Percentiles rank a stretch among this genome's conserved stretches.
phyloP scores from a whole-genome alignment of 1,140 invertebrate species.

The Acromyrmex charruanus region DNA sequence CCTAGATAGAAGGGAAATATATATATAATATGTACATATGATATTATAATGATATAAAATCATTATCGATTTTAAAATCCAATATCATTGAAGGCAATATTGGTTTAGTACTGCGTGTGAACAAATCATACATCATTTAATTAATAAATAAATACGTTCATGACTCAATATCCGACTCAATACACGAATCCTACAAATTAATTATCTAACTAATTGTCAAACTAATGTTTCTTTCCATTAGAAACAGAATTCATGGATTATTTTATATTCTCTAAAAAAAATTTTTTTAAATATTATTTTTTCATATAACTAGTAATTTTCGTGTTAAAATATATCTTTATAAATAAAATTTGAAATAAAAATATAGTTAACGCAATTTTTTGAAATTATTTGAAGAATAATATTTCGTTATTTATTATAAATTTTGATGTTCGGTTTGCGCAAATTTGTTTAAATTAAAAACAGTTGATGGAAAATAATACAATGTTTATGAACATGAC shows the following conservation, averaged over 20 bases:
- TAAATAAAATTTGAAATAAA: not conserved
- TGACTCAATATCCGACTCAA: not conserved
- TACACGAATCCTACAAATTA: not conserved
- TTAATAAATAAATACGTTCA: not conserved
- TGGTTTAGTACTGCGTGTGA: not conserved
- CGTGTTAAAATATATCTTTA: not conserved
- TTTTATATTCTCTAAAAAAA: not conserved
- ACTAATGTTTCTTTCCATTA: not conserved
- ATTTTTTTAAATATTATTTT: not conserved
- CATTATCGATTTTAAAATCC: slow-evolving; percentile 31
- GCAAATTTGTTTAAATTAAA: not conserved
- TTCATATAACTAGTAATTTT: not conserved
- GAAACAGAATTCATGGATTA: not conserved
- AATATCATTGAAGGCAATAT: not conserved
- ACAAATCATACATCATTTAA: not conserved
- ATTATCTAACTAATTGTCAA: not conserved
- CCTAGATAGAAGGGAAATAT: slow-evolving; percentile 19
- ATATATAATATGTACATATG: slow-evolving; percentile 30
- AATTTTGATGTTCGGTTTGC: not conserved
- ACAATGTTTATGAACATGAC: not conserved
- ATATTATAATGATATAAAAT: not conserved
- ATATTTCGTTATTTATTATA: not conserved
- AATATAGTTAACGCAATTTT: not conserved
- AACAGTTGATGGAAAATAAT: slow-evolving; percentile 18
- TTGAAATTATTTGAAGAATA: not conserved